Conservation (phyloP, 2,797 vertebrate species). For the Chromis chromis region DNA sequence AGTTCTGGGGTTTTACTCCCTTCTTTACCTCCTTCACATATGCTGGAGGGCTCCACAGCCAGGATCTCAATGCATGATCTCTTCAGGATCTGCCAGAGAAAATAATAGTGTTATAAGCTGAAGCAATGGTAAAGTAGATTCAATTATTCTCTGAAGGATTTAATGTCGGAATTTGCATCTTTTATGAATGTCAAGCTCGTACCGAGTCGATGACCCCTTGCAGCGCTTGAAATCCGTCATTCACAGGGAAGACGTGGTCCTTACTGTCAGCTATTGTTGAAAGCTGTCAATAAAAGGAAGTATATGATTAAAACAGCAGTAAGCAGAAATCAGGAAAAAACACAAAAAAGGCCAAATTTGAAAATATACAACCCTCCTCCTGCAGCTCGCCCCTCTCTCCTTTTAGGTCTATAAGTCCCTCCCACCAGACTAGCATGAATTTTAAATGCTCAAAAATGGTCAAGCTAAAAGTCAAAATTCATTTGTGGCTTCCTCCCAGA, state of each 20-base stretch:
- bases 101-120: not conserved
- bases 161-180: not conserved
- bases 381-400: too few relatives aligned
- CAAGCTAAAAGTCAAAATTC: too few relatives aligned
- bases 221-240: conserved; percentile 95
- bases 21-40: conserved; percentile 94
- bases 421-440: too few relatives aligned
- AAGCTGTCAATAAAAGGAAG: conserved; percentile 81
- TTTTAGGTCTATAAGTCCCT: too few relatives aligned
- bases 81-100: conserved; percentile 90
- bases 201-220: conserved; percentile 97
- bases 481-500: too few relatives aligned
- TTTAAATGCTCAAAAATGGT: too few relatives aligned
- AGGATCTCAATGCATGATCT: conserved; percentile 98
- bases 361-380: too few relatives aligned
- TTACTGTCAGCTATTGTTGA: conserved; percentile 96
- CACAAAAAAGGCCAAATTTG: too few relatives aligned
- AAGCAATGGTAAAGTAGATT: not conserved
- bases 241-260: conserved; percentile 97
- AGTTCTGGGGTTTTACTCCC: not conserved
- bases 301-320: not conserved
- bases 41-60: conserved; percentile 95
- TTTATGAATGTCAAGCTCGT: conserved; percentile 17
- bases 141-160: not conserved
- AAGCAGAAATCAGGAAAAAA: too few relatives aligned